Conservation (phyloP, 37 sponge, comb jelly and placozoan genomes). For the Halisarca cf. caerulea region DNA sequence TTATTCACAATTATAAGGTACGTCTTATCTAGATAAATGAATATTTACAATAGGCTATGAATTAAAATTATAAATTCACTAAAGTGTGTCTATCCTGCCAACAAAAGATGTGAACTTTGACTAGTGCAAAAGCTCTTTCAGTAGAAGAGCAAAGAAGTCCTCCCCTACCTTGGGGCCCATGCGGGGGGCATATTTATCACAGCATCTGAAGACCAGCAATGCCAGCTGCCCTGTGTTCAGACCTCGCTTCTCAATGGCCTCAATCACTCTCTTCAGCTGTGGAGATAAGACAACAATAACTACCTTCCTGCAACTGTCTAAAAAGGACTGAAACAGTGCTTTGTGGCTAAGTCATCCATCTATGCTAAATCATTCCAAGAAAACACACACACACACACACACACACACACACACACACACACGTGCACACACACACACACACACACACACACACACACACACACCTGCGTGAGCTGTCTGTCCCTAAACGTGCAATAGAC, state of each 20-base stretch:
- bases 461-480: constrained; percentile 49
- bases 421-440: constrained; percentile 34
- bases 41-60: too few species aligned
- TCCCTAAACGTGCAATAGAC: constrained; percentile 60
- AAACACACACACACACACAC: background rate
- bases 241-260: constrained; percentile 8
- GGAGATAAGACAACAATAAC: background rate
- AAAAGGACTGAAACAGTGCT: too few species aligned
- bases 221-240: constrained; percentile 9
- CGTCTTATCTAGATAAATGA: too few species aligned
- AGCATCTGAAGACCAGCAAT: background rate
- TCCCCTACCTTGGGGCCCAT: background rate
- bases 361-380: background rate
- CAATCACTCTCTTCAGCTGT: background rate
- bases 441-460: constrained; percentile 40
- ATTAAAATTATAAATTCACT: too few species aligned
- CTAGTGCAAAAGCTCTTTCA: background rate
- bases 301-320: too few species aligned
- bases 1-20: too few species aligned
- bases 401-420: constrained; percentile 44
- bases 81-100: too few species aligned
- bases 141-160: background rate
- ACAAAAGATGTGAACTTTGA: too few species aligned
- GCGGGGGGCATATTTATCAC: background rate
- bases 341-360: too few species aligned